Percentiles rank a stretch among this genome's conserved stretches.
These are phyloP conservation scores for Australoheros facetus DNA, from an alignment of 2,797 vertebrate genomes.

Conservation along the genomic window DNA sequence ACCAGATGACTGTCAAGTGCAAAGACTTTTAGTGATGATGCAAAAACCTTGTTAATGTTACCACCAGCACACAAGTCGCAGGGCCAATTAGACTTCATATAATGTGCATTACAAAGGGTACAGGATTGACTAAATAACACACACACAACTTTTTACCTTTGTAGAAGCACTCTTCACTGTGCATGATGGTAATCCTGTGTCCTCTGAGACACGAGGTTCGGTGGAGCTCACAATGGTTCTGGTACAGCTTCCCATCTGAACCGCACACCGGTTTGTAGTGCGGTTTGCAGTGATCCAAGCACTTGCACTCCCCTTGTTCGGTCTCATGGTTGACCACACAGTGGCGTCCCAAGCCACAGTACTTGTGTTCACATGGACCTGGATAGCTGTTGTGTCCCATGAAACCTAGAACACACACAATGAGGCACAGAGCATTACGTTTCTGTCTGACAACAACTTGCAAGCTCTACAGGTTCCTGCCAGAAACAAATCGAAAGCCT, in stretches of 20 bases:
- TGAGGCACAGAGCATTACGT: not conserved
- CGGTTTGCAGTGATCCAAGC: conserved; percentile 89
- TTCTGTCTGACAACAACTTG: not conserved
- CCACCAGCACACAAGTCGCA: not conserved
- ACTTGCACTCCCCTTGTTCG: conserved; percentile 87
- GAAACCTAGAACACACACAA: conserved; percentile 75
- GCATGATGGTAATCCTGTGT: conserved; percentile 90
- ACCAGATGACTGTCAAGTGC: not conserved
- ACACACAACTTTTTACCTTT: conserved; percentile 83
- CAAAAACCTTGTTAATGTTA: not conserved
- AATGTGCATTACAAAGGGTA: not conserved
- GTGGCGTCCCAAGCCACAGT: conserved; percentile 93
- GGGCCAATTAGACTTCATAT: not conserved
- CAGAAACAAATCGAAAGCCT: conserved; percentile 4
- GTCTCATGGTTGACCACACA: conserved; percentile 85
- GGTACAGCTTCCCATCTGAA: conserved; percentile 93
- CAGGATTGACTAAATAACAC: not conserved
- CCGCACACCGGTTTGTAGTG: conserved; percentile 96
- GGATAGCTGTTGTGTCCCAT: conserved; percentile 71
- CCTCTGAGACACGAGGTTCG: conserved; percentile 88
- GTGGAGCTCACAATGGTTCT: conserved; percentile 97
- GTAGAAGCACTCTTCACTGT: conserved; percentile 96
- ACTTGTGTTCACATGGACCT: conserved; percentile 90
- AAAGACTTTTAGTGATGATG: not conserved
- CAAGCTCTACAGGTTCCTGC: not conserved